Base-by-base conservation (phyloP, 2,113 vertebrate genomes). In the Corythornis madagascariensis region DNA sequence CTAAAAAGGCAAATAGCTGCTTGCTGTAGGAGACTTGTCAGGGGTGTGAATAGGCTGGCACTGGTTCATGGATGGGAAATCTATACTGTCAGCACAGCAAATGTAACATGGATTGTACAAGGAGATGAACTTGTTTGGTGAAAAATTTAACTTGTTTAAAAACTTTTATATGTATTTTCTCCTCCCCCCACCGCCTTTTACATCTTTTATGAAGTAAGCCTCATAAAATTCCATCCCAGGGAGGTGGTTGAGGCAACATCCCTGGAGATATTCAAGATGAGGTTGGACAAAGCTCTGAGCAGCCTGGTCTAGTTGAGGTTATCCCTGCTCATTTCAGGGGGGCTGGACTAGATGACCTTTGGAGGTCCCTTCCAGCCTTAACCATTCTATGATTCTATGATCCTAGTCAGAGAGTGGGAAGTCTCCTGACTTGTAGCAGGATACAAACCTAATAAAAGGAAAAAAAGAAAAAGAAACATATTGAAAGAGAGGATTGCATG, bases 131-230 rank as follows among this genome's bases (percentile, higher is more conserved):
- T 64, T 59, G 12, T 26, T 13, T 29, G 9, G 17, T 43, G 24
- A 71, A 60, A 56, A 65, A 21, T 1, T 20, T 29, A 60, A 12
- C 20, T 25, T 21, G 16, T 6, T 56, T 56, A 31, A n/a, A 0
- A 13, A 38, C 19, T 14, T 18, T 17, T 35, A 22, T 33, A 3
- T 13, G 4, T 24, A 2, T 75, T 7, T 65, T 57, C 7, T 63
- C 7, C 3, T 48, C 7, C 4, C 4, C 2, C 3, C 35, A 35
- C 4, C 2, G 5, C 15, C 4, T 76, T 71, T 59, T 13, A 14
- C 3, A 33, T 40, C 13, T 24, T 15, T 53, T 31, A 16, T 26
- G 19, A 63, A 57, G 72, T 42, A 35, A 57, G 6, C 7, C 26
- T 72, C 29, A 6, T 29, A 65, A 60, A 48, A 69, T 56, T 48